Conservation (phyloP, 2,888 invertebrate genomes). For the Aquatica leii region DNA sequence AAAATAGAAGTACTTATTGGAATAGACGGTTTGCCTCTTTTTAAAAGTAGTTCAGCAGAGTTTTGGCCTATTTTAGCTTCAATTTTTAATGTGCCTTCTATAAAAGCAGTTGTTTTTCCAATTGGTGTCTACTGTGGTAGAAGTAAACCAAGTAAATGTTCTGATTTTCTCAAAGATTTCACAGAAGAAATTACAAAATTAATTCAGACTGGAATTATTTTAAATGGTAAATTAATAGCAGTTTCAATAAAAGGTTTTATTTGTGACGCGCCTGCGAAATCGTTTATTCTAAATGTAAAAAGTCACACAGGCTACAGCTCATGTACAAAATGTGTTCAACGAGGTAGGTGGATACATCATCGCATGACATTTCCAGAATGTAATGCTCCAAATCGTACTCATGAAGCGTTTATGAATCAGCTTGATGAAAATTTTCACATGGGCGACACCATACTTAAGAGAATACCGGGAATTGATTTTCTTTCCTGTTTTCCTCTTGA, state of each 20-base stretch:
- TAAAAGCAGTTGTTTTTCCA: conserved; percentile 4
- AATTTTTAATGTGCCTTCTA: conserved; percentile 2
- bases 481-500: background rate
- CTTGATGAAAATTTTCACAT: background rate
- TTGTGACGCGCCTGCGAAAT: conserved; percentile 30
- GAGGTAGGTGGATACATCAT: conserved; percentile 16
- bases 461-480: conserved; percentile 3
- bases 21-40: conserved; percentile 4
- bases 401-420: conserved; percentile 1
- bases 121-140: conserved; percentile 18
- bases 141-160: conserved; percentile 9
- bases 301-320: conserved; percentile 27
- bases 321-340: conserved; percentile 22
- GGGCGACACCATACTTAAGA: background rate
- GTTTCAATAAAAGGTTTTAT: conserved; percentile 28
- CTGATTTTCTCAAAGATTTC: conserved; percentile 18
- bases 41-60: background rate
- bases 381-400: background rate
- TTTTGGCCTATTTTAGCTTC: conserved; percentile 6
- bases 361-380: conserved; percentile 4
- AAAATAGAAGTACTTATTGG: conserved; percentile 4
- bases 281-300: conserved; percentile 18
- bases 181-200: conserved; percentile 2
- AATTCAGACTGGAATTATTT: background rate
- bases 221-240: background rate